A percentile compares a stretch with the other conserved stretches of the same genome.
Conservation (phyloP, 2,113 vertebrate species). For the Arizona elegans region DNA sequence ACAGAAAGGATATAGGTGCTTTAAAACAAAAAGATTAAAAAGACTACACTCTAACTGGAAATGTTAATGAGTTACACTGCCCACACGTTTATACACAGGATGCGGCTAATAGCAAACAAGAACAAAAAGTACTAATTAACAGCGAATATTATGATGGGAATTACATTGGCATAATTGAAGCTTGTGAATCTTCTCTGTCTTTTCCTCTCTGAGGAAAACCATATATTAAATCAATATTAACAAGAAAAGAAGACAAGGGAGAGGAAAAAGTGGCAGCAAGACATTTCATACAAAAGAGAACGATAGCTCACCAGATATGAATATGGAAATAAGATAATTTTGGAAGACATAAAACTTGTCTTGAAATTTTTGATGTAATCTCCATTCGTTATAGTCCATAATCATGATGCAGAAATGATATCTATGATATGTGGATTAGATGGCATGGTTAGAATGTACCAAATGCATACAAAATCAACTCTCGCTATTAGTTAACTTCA, state of each 20-base stretch:
- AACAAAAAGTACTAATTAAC: slow-evolving; percentile 8
- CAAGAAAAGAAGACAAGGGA: background rate
- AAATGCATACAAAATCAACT: background rate
- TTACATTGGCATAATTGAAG: slow-evolving; percentile 12
- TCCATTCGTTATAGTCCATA: background rate
- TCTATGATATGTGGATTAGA: background rate
- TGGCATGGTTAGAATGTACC: background rate
- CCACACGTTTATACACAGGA: slow-evolving; percentile 31
- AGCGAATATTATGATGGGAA: background rate
- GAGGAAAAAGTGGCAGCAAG: background rate
- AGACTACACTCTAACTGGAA: slow-evolving; percentile 31
- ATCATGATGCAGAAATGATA: background rate
- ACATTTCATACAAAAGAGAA: slow-evolving; percentile 18
- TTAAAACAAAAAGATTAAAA: slow-evolving; percentile 40
- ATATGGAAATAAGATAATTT: slow-evolving; percentile 1
- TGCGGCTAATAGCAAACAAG: slow-evolving; percentile 23
- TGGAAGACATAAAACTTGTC: background rate
- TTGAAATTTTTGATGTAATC: background rate
- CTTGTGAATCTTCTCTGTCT: slow-evolving; percentile 22
- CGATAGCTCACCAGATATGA: slow-evolving; percentile 5
- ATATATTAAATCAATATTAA: background rate
- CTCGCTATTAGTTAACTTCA: background rate
- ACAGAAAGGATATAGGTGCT: slow-evolving; percentile 33
- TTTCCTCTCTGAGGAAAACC: background rate
- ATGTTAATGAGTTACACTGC: slow-evolving; percentile 41